Evolutionary conservation across 2,888 invertebrate species (phyloP).

Genomic region (Amblyjoppa fuscipennis): DNA sequence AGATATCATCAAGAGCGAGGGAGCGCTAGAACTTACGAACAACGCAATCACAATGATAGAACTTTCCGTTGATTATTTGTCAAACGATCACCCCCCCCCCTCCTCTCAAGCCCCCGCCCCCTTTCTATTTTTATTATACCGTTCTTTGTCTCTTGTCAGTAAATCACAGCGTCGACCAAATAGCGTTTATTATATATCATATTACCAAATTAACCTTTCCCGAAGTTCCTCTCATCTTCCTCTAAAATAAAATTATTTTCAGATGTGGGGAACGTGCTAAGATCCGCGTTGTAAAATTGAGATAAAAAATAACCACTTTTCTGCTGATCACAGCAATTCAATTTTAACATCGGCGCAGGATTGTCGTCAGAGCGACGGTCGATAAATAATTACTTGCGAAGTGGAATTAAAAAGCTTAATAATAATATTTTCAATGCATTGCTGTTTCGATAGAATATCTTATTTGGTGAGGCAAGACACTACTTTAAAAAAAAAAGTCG

Average conservation of each 20-base stretch:
- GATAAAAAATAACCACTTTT: too few species aligned
- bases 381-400: too few species aligned
- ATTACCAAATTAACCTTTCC: conserved; percentile 18
- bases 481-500: too few species aligned
- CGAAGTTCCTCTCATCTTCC: background rate
- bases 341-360: too few species aligned
- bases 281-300: too few species aligned
- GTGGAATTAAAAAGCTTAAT: too few species aligned
- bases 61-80: conserved; percentile 55
- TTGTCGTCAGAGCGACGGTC: too few species aligned
- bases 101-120: conserved; percentile 4
- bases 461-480: too few species aligned
- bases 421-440: too few species aligned
- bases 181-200: conserved; percentile 13
- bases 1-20: conserved; percentile 38
- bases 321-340: too few species aligned
- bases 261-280: background rate
- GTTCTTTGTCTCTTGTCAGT: conserved; percentile 48
- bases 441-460: too few species aligned
- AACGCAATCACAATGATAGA: conserved; percentile 58
- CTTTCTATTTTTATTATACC: conserved; percentile 60
- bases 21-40: conserved; percentile 51
- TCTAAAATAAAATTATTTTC: background rate
- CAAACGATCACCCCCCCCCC: background rate
- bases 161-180: conserved; percentile 61